Conservation (phyloP, 2,888 invertebrate genomes). For the Tanytarsus gracilentus region DNA sequence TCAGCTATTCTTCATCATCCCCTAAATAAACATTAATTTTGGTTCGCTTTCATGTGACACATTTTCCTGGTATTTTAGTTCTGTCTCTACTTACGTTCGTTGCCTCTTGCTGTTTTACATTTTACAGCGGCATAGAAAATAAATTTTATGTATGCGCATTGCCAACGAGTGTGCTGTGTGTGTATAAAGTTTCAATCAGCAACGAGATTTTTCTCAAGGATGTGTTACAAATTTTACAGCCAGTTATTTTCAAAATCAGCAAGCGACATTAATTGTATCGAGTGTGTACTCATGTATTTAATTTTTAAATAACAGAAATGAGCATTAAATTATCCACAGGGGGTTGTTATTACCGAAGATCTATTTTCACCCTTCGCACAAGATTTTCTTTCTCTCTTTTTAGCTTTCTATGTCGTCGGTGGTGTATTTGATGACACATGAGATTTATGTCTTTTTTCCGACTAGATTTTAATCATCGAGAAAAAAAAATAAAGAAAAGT, state of each 20-base stretch:
- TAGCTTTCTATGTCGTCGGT: neutral
- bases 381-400: slow-evolving; percentile 13
- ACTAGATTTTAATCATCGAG: too few species aligned
- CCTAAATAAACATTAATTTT: slow-evolving; percentile 25
- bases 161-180: too few species aligned
- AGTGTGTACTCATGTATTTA: slow-evolving; percentile 10
- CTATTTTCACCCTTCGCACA: slow-evolving; percentile 24
- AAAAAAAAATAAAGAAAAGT: neutral
- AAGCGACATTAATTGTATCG: neutral
- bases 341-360: slow-evolving; percentile 24
- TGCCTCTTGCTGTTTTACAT: neutral
- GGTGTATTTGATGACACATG: slow-evolving; percentile 29
- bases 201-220: neutral
- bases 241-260: slow-evolving; percentile 3
- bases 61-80: slow-evolving; percentile 6
- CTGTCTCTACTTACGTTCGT: neutral
- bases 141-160: too few species aligned
- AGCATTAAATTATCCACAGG: slow-evolving; percentile 26
- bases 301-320: slow-evolving; percentile 29
- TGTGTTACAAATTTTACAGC: slow-evolving; percentile 23
- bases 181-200: too few species aligned
- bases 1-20: slow-evolving; percentile 1
- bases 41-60: slow-evolving; percentile 3
- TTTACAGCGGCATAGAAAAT: neutral
- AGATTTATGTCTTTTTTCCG: slow-evolving; percentile 19